Evolutionary conservation across 2,797 vertebrate species (phyloP).

Genomic region (Microctenopoma steveboyesi): DNA sequence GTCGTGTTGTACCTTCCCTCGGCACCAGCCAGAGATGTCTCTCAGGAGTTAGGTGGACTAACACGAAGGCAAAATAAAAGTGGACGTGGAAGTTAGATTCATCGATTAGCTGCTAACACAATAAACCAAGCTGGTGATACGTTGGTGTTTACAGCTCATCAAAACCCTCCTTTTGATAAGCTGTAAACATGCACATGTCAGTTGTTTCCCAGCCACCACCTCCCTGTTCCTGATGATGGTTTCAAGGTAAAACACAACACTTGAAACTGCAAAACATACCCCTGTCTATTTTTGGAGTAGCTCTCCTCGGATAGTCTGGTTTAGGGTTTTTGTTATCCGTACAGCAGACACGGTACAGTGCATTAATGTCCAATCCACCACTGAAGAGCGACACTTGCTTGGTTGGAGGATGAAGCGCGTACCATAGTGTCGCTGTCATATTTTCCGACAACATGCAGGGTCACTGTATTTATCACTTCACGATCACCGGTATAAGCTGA

Average conservation of each 20-base stretch:
- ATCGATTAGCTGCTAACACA: neutral
- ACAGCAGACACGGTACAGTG: neutral
- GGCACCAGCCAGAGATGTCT: neutral
- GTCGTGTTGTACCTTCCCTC: neutral
- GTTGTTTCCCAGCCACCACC: neutral
- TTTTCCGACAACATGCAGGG: slow-evolving; percentile 30
- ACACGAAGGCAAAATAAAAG: neutral
- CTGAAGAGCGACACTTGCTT: slow-evolving; percentile 5
- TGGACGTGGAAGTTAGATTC: neutral
- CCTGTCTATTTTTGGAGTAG: slow-evolving; percentile 1
- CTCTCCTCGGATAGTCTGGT: neutral
- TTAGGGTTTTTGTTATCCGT: neutral
- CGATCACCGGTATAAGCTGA: slow-evolving; percentile 35
- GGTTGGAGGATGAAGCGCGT: neutral
- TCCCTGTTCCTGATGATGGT: neutral
- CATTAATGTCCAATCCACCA: neutral
- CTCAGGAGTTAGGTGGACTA: neutral
- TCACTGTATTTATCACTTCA: slow-evolving; percentile 29
- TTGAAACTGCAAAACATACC: slow-evolving; percentile 10
- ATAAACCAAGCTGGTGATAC: neutral
- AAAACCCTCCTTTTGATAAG: neutral
- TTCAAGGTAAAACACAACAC: slow-evolving; percentile 3
- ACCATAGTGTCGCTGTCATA: slow-evolving; percentile 2
- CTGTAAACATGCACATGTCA: no score
- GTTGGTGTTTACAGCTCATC: neutral